Evolutionary conservation across 2,797 vertebrate genomes (phyloP).

Genomic region (Psittacula derbiana): DNA sequence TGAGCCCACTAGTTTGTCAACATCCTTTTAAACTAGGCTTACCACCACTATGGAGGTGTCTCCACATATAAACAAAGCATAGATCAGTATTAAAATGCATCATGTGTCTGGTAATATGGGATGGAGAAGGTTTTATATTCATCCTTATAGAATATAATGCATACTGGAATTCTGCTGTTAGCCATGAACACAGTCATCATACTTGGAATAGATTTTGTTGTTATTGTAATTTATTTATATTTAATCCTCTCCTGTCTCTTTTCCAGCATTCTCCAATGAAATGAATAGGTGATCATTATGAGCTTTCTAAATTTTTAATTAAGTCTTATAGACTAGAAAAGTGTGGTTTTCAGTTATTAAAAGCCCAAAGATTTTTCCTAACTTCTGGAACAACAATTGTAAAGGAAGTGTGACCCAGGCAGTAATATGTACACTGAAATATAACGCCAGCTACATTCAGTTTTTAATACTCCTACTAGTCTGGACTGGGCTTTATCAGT

Average conservation of each 20-base stretch:
- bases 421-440: not conserved
- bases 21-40: not conserved
- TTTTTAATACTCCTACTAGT: not conserved
- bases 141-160: not conserved
- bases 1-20: not conserved
- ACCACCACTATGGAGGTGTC: not conserved
- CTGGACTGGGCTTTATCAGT: not conserved
- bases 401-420: not conserved
- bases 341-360: slow-evolving; percentile 36
- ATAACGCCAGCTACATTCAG: too few species aligned
- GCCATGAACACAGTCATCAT: not conserved
- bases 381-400: not conserved
- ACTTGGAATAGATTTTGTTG: not conserved
- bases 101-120: not conserved
- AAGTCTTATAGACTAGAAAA: not conserved
- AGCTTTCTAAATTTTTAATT: slow-evolving; percentile 48
- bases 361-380: not conserved
- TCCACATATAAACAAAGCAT: not conserved
- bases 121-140: not conserved
- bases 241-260: not conserved
- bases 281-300: slow-evolving; percentile 5
- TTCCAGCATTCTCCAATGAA: not conserved
- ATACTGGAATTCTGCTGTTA: not conserved
- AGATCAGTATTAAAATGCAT: not conserved
- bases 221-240: slow-evolving; percentile 30